Evolutionary conservation across 1,140 invertebrate species (phyloP), one percentile per base, ranked within the genome.

Genomic region (Steinernema feltiae): DNA sequence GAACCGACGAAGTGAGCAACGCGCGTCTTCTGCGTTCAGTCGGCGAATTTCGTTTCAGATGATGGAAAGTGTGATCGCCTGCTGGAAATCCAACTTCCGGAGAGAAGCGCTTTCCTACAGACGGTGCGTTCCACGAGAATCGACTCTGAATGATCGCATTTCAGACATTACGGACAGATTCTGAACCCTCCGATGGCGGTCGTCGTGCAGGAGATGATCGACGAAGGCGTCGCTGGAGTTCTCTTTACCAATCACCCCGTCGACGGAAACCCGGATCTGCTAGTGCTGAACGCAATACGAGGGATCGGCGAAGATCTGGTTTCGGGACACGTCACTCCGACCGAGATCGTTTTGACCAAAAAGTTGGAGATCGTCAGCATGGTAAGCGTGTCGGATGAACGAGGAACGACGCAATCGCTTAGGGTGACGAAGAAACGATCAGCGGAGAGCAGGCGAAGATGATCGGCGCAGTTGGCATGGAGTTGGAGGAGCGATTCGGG

Each of bases 61-160:
- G 0, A 53, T 90, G 0, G 78, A 87, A 31, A 90, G 89, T 0
- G 86, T 93, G 1, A 87, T 89, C 31, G 88, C 89, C 48, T 94
- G 93, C 83, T 94, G 93, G 93, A 91, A 90, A 0, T 93, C 92
- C 0, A 89, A 92, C 35, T 93, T 90, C 82, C 89, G 91, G 0
- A 90, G 89, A 78, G 91, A 91, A 78, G 92, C 92, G 78, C 90
- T 93, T 0, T 88, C 91, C 80, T 94, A 94, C 72, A 81, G 86
- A 72, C 84, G 82, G 86, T 85, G 77, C 74, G 78, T 1, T n/a
- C n/a, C n/a, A n/a, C n/a, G n/a, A n/a, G n/a, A n/a, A 41, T 18
- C 18, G 35, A 41, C 35, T 30, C 1, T 31, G 0, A 71, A 31
- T 46, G 30, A 32, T 18, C 2, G 30, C 18, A 1, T 41, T 69